phyloP scores from a whole-genome alignment of 2,797 vertebrate species.

The Centropyge bicolor region DNA sequence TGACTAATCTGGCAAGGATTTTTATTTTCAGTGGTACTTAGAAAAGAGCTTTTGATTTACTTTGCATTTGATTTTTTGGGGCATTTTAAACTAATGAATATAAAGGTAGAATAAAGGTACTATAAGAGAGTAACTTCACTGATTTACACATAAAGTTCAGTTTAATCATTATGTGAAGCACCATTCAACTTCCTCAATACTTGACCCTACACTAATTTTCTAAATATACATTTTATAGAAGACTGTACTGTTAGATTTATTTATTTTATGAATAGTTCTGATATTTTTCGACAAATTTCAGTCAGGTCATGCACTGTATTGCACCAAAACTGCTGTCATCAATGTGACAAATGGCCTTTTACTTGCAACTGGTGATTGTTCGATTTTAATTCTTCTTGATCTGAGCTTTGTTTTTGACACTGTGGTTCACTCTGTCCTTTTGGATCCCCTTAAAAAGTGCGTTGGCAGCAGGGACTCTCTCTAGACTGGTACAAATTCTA shows the following conservation, averaged over 20 bases:
- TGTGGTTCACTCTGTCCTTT: no score
- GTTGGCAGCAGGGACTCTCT: no score
- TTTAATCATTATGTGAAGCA: not conserved
- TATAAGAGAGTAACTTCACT: not conserved
- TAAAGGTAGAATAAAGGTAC: not conserved
- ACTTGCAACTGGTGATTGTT: not conserved
- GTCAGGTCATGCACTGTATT: no score
- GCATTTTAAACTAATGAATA: not conserved
- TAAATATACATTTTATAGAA: no score
- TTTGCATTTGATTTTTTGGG: not conserved
- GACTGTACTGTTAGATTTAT: no score
- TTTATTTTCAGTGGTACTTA: slow-evolving; percentile 8
- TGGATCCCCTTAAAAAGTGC: no score
- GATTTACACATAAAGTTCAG: not conserved
- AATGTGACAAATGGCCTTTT: not conserved
- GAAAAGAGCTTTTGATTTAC: not conserved
- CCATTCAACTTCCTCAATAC: not conserved
- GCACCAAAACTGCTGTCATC: not conserved
- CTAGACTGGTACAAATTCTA: no score
- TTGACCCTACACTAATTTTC: no score
- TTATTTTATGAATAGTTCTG: no score
- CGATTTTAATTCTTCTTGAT: not conserved
- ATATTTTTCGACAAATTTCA: no score
- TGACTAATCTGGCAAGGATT: slow-evolving; percentile 1
- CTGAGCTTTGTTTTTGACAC: no score